These are phyloP conservation scores for Lipophrys pholis DNA, from an alignment of 2,113 vertebrate genomes.

Conservation along the genomic window DNA sequence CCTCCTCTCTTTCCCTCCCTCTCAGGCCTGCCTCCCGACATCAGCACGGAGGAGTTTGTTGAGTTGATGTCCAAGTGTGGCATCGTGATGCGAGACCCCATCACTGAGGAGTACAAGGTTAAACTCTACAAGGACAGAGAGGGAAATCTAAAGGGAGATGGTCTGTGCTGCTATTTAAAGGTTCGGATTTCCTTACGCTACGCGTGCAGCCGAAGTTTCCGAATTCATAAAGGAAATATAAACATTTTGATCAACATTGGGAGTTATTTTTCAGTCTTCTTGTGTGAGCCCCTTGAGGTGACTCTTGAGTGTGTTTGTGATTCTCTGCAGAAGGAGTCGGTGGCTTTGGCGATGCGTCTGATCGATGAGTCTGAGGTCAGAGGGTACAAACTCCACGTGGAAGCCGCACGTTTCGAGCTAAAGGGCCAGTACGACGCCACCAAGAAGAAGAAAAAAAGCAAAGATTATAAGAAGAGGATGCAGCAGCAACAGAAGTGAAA, in stretches of 20 bases:
- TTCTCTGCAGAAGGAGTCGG: slow-evolving; percentile 90
- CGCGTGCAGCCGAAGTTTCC: neutral
- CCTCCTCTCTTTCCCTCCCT: neutral
- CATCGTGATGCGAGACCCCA: slow-evolving; percentile 94
- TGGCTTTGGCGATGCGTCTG: slow-evolving; percentile 90
- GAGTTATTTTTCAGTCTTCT: too few species aligned
- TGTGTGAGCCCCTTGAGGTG: neutral
- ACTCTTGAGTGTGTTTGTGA: slow-evolving; percentile 7
- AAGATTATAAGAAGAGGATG: slow-evolving; percentile 94
- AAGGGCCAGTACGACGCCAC: slow-evolving; percentile 95
- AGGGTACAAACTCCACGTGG: slow-evolving; percentile 93
- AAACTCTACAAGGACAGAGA: slow-evolving; percentile 96
- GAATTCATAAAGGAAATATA: neutral
- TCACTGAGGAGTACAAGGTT: slow-evolving; percentile 94
- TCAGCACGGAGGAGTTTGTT: slow-evolving; percentile 92
- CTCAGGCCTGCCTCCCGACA: slow-evolving; percentile 93
- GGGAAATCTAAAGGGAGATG: slow-evolving; percentile 96
- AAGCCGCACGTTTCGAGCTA: slow-evolving; percentile 92
- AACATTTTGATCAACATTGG: too few species aligned
- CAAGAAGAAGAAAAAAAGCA: slow-evolving; percentile 96
- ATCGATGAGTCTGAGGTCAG: slow-evolving; percentile 94
- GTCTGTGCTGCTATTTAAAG: slow-evolving; percentile 97
- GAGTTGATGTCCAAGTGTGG: slow-evolving; percentile 96
- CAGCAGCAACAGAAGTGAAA: slow-evolving; percentile 94
- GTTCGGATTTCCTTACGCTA: slow-evolving; percentile 70